Conservation (phyloP, 2,113 vertebrate species). For the Boleophthalmus pectinirostris region DNA sequence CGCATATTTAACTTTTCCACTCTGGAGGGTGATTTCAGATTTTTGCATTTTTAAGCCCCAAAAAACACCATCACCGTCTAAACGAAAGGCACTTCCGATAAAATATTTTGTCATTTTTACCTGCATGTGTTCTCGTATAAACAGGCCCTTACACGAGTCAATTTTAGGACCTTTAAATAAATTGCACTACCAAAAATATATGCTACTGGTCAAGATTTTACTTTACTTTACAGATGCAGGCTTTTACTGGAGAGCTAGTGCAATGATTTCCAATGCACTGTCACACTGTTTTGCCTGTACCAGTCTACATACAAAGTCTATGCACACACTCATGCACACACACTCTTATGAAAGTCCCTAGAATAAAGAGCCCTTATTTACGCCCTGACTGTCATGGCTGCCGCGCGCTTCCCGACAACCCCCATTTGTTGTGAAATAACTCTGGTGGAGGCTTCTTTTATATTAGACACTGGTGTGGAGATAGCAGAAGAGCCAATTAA, state of each 20-base stretch:
- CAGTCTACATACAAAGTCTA: background rate
- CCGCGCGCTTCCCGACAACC: conserved; percentile 42
- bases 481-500: conserved; percentile 72
- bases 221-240: background rate
- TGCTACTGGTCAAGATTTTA: background rate
- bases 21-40: too few species aligned
- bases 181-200: background rate
- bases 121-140: too few species aligned
- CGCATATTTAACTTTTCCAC: too few species aligned
- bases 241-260: background rate
- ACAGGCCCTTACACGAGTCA: too few species aligned
- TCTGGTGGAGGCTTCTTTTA: conserved; percentile 50
- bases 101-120: too few species aligned
- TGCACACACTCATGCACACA: background rate
- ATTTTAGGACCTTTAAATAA: background rate
- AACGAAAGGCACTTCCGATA: too few species aligned
- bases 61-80: too few species aligned
- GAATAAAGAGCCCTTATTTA: conserved; percentile 41
- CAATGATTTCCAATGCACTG: background rate
- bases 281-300: background rate
- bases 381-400: conserved; percentile 26
- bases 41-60: too few species aligned
- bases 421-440: conserved; percentile 65
- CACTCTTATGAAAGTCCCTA: conserved; percentile 9
- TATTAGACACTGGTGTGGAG: conserved; percentile 59